phyloP scores from a whole-genome alignment of 2,888 invertebrate genomes.

The Entomobrya multifasciata region DNA sequence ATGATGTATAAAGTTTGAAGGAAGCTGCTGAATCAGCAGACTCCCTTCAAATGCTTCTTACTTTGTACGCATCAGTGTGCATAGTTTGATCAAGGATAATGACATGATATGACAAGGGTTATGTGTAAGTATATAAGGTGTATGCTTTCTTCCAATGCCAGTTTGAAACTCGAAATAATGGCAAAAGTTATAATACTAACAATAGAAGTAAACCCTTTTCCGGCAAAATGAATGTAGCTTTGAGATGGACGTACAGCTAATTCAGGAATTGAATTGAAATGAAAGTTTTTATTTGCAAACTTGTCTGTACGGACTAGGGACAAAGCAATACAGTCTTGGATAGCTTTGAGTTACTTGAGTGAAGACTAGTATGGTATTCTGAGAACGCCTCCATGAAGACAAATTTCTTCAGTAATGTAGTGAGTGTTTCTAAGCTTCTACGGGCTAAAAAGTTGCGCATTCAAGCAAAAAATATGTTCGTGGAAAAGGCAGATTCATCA shows the following conservation, averaged over 20 bases:
- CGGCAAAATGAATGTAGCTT: not conserved
- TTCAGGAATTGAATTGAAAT: not conserved
- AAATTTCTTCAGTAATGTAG: not conserved
- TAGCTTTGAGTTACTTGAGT: not conserved
- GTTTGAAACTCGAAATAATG: too few species aligned
- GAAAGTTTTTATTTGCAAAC: not conserved
- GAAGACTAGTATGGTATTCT: not conserved
- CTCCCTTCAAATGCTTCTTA: slow-evolving; percentile 53
- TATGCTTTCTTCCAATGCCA: too few species aligned
- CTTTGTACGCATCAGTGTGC: slow-evolving; percentile 13
- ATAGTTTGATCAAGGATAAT: not conserved
- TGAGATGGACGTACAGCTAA: not conserved
- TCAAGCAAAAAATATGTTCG: slow-evolving; percentile 18
- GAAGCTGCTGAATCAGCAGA: slow-evolving; percentile 46
- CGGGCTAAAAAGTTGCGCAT: slow-evolving; percentile 28
- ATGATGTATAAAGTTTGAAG: slow-evolving; percentile 41
- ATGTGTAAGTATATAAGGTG: too few species aligned
- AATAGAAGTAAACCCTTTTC: not conserved
- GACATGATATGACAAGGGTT: slow-evolving; percentile 1
- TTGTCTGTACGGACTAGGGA: not conserved
- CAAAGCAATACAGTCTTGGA: not conserved
- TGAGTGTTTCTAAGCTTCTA: not conserved
- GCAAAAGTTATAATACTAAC: not conserved
- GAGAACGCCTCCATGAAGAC: too few species aligned
- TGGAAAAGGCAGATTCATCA: slow-evolving; percentile 33